Percentiles rank a stretch among this genome's conserved stretches.
phyloP scores from a whole-genome alignment of 2,797 vertebrate species.

The Heliangelus exortis region DNA sequence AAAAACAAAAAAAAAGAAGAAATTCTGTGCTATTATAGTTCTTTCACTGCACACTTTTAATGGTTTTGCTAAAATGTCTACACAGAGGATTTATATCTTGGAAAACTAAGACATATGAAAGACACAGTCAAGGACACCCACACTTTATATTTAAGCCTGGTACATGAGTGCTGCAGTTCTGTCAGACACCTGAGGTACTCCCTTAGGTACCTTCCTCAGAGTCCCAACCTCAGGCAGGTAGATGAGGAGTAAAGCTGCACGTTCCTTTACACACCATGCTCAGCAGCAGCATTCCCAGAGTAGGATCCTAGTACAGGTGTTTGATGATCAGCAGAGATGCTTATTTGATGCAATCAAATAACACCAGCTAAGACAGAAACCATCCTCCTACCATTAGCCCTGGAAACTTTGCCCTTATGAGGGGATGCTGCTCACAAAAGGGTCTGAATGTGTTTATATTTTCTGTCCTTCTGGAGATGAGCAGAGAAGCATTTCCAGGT shows the following conservation, averaged over 20 bases:
- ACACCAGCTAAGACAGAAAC: background rate
- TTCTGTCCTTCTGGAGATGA: background rate
- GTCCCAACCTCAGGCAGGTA: background rate
- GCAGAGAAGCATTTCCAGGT: background rate
- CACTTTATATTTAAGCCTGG: background rate
- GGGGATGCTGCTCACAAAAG: background rate
- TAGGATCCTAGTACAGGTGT: background rate
- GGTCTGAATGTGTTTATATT: background rate
- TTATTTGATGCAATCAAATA: background rate
- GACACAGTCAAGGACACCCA: background rate
- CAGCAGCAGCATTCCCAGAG: background rate
- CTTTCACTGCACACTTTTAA: background rate
- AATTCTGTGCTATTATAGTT: background rate
- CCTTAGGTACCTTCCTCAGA: background rate
- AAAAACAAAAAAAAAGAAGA: background rate
- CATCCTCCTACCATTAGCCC: background rate
- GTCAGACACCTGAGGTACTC: background rate
- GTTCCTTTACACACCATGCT: background rate
- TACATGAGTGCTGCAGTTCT: fast-evolving
- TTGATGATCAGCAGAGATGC: background rate
- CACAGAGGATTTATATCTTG: background rate
- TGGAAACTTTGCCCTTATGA: background rate
- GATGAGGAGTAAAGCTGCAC: background rate
- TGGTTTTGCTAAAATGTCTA: background rate
- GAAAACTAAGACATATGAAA: background rate